Conservation (phyloP, 2,888 invertebrate genomes). For the Platycheirus albimanus region DNA sequence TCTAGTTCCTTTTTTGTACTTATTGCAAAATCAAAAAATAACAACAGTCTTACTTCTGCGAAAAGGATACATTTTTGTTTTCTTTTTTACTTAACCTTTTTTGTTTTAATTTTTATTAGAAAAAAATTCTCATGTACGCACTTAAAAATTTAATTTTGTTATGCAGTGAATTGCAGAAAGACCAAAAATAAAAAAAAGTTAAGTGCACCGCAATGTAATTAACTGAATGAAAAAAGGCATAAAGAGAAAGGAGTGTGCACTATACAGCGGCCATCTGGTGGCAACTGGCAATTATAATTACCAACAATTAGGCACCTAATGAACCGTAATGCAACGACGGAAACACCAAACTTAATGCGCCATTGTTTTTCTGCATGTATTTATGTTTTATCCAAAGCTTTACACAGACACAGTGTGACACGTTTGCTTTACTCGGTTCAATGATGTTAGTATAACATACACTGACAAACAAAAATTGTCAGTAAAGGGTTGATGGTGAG, state of each 20-base stretch:
- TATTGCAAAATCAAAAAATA: no score
- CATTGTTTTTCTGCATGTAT: conserved; percentile 7
- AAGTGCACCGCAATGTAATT: conserved; percentile 28
- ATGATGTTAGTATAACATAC: no score
- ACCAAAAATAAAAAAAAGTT: conserved; percentile 26
- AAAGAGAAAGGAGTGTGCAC: conserved; percentile 11
- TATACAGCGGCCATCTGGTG: conserved; percentile 48
- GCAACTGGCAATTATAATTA: conserved; percentile 61
- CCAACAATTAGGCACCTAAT: conserved; percentile 69
- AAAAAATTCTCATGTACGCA: conserved; percentile 37
- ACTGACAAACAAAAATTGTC: no score
- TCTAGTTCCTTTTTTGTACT: no score
- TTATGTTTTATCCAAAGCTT: background rate
- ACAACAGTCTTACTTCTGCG: no score
- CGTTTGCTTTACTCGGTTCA: no score
- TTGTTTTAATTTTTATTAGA: background rate
- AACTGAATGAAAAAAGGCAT: conserved; percentile 21
- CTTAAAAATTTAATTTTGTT: conserved; percentile 53
- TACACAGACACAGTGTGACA: no score
- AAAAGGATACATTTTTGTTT: no score
- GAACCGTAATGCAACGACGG: conserved; percentile 56
- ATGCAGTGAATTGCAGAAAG: conserved; percentile 33
- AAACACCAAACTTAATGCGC: conserved; percentile 42
- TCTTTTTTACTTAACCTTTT: conserved; percentile 27
- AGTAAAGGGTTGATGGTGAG: no score